These are phyloP conservation scores for Cheilosia variabilis DNA, from an alignment of 2,888 invertebrate species.

Conservation along the genomic window DNA sequence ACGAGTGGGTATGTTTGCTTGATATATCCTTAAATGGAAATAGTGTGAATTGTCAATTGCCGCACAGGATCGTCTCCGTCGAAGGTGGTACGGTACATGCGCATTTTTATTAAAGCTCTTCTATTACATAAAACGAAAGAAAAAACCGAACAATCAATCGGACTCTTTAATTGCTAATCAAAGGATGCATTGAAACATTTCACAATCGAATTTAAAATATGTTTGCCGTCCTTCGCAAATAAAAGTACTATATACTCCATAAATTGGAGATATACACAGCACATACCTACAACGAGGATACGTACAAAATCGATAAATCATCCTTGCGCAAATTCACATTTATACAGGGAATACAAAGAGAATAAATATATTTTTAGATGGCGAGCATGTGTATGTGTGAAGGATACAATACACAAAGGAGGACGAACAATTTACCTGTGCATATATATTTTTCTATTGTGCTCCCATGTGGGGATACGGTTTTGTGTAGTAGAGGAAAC, in stretches of 20 bases:
- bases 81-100: conserved; percentile 37
- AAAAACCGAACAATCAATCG: neutral
- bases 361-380: neutral
- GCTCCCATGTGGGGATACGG: neutral
- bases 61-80: neutral
- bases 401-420: conserved; percentile 1
- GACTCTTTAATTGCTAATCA: conserved; percentile 14
- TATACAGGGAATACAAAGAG: conserved; percentile 20
- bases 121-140: conserved; percentile 1
- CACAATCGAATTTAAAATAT: conserved; percentile 1
- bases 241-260: conserved; percentile 5
- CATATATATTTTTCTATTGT: neutral
- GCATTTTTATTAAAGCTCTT: conserved; percentile 20
- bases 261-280: conserved; percentile 4
- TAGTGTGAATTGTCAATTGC: conserved; percentile 42
- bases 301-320: conserved; percentile 51
- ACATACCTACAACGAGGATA: neutral
- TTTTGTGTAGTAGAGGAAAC: conserved; percentile 12
- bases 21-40: conserved; percentile 59
- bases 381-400: neutral
- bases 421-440: conserved; percentile 14
- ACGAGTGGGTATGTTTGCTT: conserved; percentile 3
- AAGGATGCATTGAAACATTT: conserved; percentile 14
- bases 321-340: conserved; percentile 61
- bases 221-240: conserved; percentile 3